Conservation (phyloP, 2,888 invertebrate species). For the Dolichomitus sp. region DNA sequence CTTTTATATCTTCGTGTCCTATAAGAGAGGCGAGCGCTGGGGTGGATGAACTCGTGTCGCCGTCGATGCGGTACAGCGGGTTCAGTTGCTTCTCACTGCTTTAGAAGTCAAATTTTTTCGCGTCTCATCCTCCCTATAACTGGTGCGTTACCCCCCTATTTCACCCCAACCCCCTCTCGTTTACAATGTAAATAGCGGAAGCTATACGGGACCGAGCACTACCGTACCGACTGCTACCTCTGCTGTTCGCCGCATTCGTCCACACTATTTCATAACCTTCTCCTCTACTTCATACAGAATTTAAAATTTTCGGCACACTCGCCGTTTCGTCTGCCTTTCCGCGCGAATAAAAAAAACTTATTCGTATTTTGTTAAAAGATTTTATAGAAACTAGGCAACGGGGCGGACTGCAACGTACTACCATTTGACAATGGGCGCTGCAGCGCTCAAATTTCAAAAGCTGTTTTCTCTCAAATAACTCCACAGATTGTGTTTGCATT, state of each 20-base stretch:
- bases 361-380: background rate
- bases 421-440: too few relatives aligned
- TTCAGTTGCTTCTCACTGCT: slow-evolving; percentile 56
- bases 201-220: slow-evolving; percentile 41
- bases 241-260: slow-evolving; percentile 25
- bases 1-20: slow-evolving; percentile 55
- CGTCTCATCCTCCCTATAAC: slow-evolving; percentile 13
- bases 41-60: slow-evolving; percentile 38
- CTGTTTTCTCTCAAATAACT: too few relatives aligned
- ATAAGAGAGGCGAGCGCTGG: slow-evolving; percentile 43
- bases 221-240: slow-evolving; percentile 32
- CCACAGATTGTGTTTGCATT: too few relatives aligned
- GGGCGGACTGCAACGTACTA: background rate
- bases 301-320: slow-evolving; percentile 26
- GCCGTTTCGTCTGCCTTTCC: background rate
- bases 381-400: background rate
- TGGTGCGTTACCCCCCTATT: slow-evolving; percentile 12
- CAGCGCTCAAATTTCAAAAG: too few relatives aligned
- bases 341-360: background rate
- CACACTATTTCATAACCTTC: slow-evolving; percentile 59
- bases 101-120: slow-evolving; percentile 66
- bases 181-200: slow-evolving; percentile 67
- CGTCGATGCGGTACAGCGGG: slow-evolving; percentile 34
- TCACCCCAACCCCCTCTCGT: slow-evolving; percentile 46
- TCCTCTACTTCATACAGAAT: slow-evolving; percentile 42